Conservation (phyloP, 2,113 vertebrate genomes). For the Albula glossodonta region DNA sequence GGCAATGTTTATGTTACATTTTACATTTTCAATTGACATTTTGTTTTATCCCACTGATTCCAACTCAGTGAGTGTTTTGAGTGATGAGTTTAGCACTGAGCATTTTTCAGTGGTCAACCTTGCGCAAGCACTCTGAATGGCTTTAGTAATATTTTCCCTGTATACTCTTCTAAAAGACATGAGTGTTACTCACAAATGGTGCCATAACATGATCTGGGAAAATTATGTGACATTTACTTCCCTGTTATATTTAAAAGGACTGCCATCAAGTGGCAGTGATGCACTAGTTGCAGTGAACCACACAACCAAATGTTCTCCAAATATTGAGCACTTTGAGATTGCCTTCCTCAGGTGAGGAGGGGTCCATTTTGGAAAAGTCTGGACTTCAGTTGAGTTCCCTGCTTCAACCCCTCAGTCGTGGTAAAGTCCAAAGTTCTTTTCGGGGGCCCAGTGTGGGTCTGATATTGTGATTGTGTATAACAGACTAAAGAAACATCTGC, state of each 20-base stretch:
- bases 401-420: background rate
- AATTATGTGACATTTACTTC: background rate
- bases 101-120: background rate
- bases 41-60: background rate
- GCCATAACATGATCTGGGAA: background rate
- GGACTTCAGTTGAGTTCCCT: background rate
- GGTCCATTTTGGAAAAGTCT: background rate
- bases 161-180: background rate
- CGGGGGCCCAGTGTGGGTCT: background rate
- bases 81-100: background rate
- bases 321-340: background rate
- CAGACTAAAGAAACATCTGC: constrained; percentile 73
- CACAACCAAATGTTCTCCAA: background rate
- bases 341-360: background rate
- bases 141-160: background rate
- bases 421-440: constrained; percentile 5
- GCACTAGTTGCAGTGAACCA: background rate
- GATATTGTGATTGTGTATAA: constrained; percentile 55
- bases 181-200: too few relatives aligned
- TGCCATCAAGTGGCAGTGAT: background rate
- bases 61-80: background rate
- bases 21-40: background rate
- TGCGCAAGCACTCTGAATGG: background rate
- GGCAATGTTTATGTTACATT: background rate
- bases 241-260: background rate